These are phyloP conservation scores for Magallana angulata DNA, from an alignment of 1,140 invertebrate species.

Conservation along the genomic window DNA sequence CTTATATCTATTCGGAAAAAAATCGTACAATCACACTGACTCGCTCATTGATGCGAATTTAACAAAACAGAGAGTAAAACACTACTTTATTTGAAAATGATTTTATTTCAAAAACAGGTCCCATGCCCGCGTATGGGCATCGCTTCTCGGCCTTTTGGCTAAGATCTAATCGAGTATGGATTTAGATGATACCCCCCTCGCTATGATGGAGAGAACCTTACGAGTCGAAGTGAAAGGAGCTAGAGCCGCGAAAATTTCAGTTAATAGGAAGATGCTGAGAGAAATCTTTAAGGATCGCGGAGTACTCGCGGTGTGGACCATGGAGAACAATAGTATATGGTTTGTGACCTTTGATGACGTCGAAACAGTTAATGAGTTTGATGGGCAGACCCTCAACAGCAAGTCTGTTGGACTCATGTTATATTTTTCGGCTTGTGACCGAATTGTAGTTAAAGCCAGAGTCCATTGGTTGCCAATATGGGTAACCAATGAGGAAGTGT, in stretches of 20 bases:
- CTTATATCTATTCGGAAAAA: too few species aligned
- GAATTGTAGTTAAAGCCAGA: background rate
- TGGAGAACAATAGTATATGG: background rate
- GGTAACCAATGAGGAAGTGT: background rate
- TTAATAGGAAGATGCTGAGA: background rate
- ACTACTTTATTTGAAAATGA: too few species aligned
- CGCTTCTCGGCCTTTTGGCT: background rate
- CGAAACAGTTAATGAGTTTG: background rate
- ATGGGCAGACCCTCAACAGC: background rate
- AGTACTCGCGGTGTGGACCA: background rate
- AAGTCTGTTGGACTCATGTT: background rate
- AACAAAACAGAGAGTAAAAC: too few species aligned
- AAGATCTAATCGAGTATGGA: too few species aligned
- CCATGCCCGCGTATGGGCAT: too few species aligned
- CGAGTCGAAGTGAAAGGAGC: background rate
- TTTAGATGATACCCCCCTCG: background rate
- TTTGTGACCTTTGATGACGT: background rate
- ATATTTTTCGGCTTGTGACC: background rate
- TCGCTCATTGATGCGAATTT: too few species aligned
- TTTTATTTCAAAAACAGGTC: too few species aligned
- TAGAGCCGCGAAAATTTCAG: background rate
- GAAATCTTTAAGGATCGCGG: background rate
- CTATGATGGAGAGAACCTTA: background rate
- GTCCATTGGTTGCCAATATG: too few species aligned
- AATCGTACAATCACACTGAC: too few species aligned